Percentiles rank a stretch among this genome's conserved stretches.
Evolutionary conservation across 2,888 invertebrate species (phyloP).

Genomic region (Nephrotoma flavescens): DNA sequence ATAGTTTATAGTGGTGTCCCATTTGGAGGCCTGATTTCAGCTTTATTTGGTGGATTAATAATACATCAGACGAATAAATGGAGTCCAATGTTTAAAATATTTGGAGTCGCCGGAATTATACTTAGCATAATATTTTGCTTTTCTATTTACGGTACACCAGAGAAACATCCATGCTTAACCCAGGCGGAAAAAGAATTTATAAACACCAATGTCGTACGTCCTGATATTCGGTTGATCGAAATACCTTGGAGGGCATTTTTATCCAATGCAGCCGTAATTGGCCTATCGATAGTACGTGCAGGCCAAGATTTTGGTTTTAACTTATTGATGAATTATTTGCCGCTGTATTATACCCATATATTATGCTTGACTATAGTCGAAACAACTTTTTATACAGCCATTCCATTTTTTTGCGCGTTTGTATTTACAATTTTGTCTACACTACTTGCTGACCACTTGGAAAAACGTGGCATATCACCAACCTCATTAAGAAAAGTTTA

Average conservation of each 20-base stretch:
- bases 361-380: not conserved
- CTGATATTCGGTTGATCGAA: not conserved
- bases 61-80: not conserved
- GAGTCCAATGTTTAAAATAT: not conserved
- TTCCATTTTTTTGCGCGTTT: not conserved
- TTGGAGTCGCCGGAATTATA: not conserved
- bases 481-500: not conserved
- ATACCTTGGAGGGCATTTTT: conserved; percentile 5
- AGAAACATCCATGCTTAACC: not conserved
- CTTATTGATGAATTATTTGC: not conserved
- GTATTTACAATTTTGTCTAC: not conserved
- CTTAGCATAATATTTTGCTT: not conserved
- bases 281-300: conserved; percentile 30
- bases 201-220: not conserved
- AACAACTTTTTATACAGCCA: not conserved
- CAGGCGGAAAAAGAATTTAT: not conserved
- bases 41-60: not conserved
- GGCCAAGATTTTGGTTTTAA: not conserved
- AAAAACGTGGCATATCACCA: not conserved
- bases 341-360: not conserved
- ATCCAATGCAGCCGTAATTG: not conserved
- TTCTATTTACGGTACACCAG: not conserved
- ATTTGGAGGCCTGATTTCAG: not conserved
- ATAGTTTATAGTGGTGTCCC: not conserved
- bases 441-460: not conserved